Conservation (phyloP, 2,797 vertebrate species). For the Okamejei kenojei region DNA sequence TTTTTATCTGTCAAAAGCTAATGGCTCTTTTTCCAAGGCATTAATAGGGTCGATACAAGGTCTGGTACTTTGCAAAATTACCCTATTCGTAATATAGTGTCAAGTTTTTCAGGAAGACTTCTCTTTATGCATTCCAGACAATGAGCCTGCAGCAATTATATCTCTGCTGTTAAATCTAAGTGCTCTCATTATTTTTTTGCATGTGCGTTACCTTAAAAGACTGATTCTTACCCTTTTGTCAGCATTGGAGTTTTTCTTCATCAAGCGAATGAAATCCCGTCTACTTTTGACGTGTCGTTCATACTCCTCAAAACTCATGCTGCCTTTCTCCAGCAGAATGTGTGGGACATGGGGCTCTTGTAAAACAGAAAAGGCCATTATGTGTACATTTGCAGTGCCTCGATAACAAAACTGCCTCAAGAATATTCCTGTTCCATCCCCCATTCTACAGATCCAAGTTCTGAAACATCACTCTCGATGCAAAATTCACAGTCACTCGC, state of each 20-base stretch:
- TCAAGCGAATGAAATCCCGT: constrained; percentile 70
- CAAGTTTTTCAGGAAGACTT: neutral
- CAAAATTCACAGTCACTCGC: neutral
- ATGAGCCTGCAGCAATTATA: neutral
- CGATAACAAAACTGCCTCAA: neutral
- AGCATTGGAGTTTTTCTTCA: constrained; percentile 68
- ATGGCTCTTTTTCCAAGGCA: neutral
- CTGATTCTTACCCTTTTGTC: constrained; percentile 70
- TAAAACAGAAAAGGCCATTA: neutral
- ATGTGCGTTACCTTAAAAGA: neutral
- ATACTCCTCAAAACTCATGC: constrained; percentile 75
- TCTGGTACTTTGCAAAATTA: constrained; percentile 12
- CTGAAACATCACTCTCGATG: neutral
- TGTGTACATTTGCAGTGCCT: neutral
- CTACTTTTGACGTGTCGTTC: constrained; percentile 72
- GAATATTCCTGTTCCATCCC: neutral
- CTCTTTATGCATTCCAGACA: neutral
- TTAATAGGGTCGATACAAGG: neutral
- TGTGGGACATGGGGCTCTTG: constrained; percentile 80
- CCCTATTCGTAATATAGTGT: neutral
- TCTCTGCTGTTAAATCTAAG: neutral
- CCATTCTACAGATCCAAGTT: neutral
- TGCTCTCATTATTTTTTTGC: neutral
- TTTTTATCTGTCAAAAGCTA: constrained; percentile 19
- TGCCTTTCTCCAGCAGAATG: constrained; percentile 76